These are phyloP conservation scores for Chionis minor DNA, from an alignment of 2,113 vertebrate genomes.

Conservation along the genomic window DNA sequence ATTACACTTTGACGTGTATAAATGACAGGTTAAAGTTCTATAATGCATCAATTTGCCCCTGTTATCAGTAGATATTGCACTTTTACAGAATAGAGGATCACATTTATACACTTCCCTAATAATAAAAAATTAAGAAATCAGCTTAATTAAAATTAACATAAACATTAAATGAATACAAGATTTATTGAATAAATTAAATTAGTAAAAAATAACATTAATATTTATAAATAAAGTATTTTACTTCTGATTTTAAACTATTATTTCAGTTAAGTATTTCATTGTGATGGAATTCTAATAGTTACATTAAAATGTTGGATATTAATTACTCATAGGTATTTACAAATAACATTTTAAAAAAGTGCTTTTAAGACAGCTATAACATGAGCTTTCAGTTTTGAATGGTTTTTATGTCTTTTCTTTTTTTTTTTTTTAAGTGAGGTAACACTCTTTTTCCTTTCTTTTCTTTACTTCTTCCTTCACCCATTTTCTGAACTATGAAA, in stretches of 20 bases:
- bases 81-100: background rate
- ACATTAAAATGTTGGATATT: background rate
- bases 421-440: background rate
- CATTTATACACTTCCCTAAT: background rate
- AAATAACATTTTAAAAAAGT: background rate
- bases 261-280: background rate
- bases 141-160: background rate
- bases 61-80: conserved; percentile 28
- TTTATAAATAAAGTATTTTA: background rate
- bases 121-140: background rate
- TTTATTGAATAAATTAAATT: background rate
- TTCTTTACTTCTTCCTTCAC: background rate
- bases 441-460: background rate
- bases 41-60: conserved; percentile 57
- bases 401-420: background rate
- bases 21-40: conserved; percentile 60
- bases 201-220: background rate
- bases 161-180: background rate
- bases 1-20: conserved; percentile 63
- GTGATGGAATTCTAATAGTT: background rate
- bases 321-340: background rate
- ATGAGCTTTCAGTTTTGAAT: background rate
- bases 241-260: background rate
- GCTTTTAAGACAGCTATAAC: background rate
- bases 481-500: background rate